Evolutionary conservation across 2,113 vertebrate genomes (phyloP).

Genomic region (Alethe diademata): DNA sequence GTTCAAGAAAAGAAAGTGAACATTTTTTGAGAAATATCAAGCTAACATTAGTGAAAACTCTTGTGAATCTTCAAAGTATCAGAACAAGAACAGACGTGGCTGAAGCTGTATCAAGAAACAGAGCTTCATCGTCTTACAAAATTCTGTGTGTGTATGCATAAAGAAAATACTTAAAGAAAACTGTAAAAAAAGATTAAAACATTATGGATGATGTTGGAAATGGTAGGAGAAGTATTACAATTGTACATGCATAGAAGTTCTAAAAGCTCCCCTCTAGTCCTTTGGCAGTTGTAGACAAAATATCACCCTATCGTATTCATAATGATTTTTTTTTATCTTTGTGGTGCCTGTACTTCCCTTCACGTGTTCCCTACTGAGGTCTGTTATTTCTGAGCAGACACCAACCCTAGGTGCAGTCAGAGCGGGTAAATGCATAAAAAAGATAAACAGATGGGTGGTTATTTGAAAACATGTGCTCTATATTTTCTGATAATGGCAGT

Average conservation of each 20-base stretch:
- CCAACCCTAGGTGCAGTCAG: neutral
- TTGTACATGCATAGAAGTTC: neutral
- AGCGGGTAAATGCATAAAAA: neutral
- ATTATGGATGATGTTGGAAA: neutral
- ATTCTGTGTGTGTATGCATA: neutral
- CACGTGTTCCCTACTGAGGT: neutral
- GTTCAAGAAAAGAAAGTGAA: neutral
- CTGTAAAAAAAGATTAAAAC: neutral
- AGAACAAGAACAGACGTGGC: neutral
- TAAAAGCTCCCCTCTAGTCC: neutral
- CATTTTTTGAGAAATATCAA: neutral
- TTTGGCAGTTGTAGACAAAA: neutral
- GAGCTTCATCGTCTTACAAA: neutral
- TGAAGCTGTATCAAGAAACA: accelerated
- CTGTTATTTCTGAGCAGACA: neutral
- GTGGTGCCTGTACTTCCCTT: neutral
- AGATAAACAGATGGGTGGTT: neutral
- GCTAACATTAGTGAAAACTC: neutral
- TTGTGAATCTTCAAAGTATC: neutral
- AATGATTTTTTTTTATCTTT: neutral
- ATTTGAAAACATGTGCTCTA: neutral
- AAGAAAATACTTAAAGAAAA: neutral
- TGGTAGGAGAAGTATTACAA: neutral
- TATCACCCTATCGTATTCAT: neutral
- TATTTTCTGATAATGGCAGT: neutral